Percentiles rank a stretch among this genome's conserved stretches.
Conservation (phyloP, 2,113 vertebrate species). For the Pachyramphus minor region DNA sequence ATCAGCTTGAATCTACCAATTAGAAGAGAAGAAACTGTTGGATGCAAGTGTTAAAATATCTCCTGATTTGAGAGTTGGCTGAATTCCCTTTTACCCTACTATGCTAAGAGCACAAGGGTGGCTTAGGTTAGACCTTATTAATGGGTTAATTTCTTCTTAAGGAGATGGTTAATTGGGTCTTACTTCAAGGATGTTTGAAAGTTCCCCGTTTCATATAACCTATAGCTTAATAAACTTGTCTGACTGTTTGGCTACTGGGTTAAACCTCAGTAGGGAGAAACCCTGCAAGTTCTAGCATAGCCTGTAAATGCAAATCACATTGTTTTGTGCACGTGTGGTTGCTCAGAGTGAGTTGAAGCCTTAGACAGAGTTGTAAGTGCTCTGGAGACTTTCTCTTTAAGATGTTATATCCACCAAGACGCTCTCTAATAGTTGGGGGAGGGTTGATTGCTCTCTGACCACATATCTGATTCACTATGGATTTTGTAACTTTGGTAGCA, state of each 20-base stretch:
- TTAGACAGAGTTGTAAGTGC: background rate
- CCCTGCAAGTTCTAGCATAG: background rate
- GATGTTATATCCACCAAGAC: background rate
- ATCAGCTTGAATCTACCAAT: background rate
- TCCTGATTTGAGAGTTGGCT: background rate
- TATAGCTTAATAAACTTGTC: background rate
- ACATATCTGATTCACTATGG: slow-evolving; percentile 60
- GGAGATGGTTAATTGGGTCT: background rate
- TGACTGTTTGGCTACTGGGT: background rate
- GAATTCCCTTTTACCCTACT: background rate
- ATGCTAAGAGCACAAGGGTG: background rate
- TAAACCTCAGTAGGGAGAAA: background rate
- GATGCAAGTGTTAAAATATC: background rate
- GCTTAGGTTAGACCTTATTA: background rate
- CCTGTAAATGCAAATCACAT: background rate
- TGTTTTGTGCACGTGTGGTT: background rate
- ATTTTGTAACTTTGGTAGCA: slow-evolving; percentile 64
- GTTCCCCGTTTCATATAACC: background rate
- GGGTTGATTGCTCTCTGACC: slow-evolving; percentile 52
- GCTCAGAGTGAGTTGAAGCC: background rate
- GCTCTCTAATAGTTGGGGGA: slow-evolving; percentile 9
- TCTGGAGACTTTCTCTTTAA: slow-evolving; percentile 33
- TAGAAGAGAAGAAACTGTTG: background rate
- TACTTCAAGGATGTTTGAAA: background rate
- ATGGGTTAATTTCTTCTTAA: background rate